Base-by-base conservation (phyloP, 2,113 vertebrate species). In the Dromiciops gliroides region DNA sequence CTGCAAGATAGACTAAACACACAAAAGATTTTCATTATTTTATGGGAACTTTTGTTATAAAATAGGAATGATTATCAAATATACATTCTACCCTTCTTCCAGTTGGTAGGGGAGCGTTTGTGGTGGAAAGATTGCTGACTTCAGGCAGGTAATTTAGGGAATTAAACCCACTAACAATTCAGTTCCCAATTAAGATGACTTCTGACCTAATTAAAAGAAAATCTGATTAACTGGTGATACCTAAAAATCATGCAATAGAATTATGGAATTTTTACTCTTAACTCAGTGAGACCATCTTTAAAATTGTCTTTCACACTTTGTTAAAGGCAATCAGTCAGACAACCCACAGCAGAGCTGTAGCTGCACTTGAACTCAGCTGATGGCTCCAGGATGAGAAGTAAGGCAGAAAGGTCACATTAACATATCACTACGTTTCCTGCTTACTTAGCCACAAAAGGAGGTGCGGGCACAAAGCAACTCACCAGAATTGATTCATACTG, bases 361-460 rank as follows among this genome's bases (percentile, higher is more conserved):
- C n/a, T 83, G 67, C n/a, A 89, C 96, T 44, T 8, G 90, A 96
- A 49, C 19, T 44, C 28, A 28, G 88, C 23, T 89, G 3, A 83
- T 75, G 83, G 16, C 12, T 92, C 7, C 83, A 47, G 8, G 11
- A 5, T 89, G 52, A 37, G 50, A 93, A 94, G 1, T 50, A 56
- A 37, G 26, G 49, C 89, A 56, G 25, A 94, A 19, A 93, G 90
- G 91, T 89, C 93, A 94, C 90, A 95, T 96, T 97, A 96, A 92
- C 89, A 94, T 91, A 94, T 44, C 50, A 19, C 11, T 92, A 91
- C 5, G 48, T 97, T 94, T 92, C 89, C 31, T 90, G 51, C 53
- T 96, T 67, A 95, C 47, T 92, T 96, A 92, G 28, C 47, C 25
- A 89, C 91, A 89, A 94, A 90, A 48, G 56, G 12, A 93, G 91